Base-by-base conservation (phyloP, 2,797 vertebrate genomes). In the Allobates femoralis region DNA sequence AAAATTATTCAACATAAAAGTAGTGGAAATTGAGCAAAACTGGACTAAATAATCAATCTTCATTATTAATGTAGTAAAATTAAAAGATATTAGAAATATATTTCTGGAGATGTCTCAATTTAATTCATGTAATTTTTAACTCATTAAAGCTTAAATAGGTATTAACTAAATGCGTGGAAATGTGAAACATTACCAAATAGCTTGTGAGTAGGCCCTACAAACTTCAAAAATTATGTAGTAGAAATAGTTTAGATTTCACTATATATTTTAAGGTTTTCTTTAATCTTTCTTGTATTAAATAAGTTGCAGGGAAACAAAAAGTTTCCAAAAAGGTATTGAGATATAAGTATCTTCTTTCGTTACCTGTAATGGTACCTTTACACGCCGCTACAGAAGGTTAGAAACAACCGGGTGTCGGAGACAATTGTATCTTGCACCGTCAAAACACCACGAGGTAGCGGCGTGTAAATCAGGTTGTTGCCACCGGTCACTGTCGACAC, bases 11-110 rank as follows among this genome's bases (percentile, higher is more conserved):
- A 86, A 75, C 58, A 76, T 64, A 64, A 76, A 81, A 81, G 55
- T 23, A 32, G 26, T 28, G 18, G 58, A 34, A 81, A 81, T 46
- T 50, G 79, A 28, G 46, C 34, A 75, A 81, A 51, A 75, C 28
- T 81, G 77, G 26, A n/a, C 69, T 41, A 80, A 34, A 86, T 81
- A 53, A 73, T 86, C 56, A 30, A 62, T 81, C 79, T 76, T 86
- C 56, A 86, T 86, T 86, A 86, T 62, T 80, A 66, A 66, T 86
- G 81, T 71, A 75, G 76, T 81, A 76, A 64, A 81, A 64, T 74
- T 75, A 73, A 37, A 84, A 60, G 55, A 41, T 75, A 76, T 75
- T 76, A 28, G 30, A 76, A 58, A 23, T 75, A 64, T 64, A 60
- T 19, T 75, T 53, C 56, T 64, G 19, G 69, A 66, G 64, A 74